Percentiles rank a stretch among this genome's conserved stretches.
Evolutionary conservation across 1,140 invertebrate species (phyloP).

Genomic region (Apis cerana): DNA sequence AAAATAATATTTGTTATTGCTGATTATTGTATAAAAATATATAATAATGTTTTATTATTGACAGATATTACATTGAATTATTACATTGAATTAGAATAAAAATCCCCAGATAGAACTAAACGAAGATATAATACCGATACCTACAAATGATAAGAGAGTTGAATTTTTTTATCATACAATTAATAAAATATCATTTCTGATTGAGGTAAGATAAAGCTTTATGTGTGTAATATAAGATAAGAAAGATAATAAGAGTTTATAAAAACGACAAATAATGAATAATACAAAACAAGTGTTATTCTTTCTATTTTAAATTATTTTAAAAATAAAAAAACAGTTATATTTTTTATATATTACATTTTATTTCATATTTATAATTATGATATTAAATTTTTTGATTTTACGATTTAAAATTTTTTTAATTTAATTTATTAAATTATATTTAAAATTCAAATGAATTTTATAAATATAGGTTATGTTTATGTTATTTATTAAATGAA

Average conservation of each 20-base stretch:
- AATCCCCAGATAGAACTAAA: conserved; percentile 34
- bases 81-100: neutral
- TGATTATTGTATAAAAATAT: neutral
- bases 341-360: conserved; percentile 3
- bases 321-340: neutral
- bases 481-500: conserved; percentile 30
- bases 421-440: neutral
- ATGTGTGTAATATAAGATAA: conserved; percentile 30
- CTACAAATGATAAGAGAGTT: conserved; percentile 58
- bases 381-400: neutral
- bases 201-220: conserved; percentile 54
- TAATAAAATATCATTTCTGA: conserved; percentile 44
- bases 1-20: neutral
- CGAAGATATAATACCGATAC: conserved; percentile 38
- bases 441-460: neutral
- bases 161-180: conserved; percentile 45
- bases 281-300: neutral
- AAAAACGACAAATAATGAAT: conserved; percentile 4
- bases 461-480: conserved; percentile 50
- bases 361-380: neutral
- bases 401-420: neutral
- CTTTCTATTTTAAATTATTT: neutral
- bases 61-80: neutral
- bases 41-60: neutral
- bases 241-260: neutral